phyloP scores from a whole-genome alignment of 2,797 vertebrate species.

The Heterohyrax brucei region DNA sequence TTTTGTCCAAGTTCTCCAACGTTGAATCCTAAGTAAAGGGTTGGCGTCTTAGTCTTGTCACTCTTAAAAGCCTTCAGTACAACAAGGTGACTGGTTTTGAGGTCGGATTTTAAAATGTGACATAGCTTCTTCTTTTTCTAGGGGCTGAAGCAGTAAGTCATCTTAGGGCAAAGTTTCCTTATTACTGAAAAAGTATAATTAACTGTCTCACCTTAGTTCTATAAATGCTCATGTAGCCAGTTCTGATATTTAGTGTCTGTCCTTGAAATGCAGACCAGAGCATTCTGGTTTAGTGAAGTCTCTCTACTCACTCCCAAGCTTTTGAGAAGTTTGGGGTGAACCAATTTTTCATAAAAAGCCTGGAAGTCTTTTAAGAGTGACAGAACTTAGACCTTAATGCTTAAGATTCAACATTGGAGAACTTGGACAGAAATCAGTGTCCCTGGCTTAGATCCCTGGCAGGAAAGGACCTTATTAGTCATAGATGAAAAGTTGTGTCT shows the following conservation, averaged over 20 bases:
- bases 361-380: neutral
- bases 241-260: neutral
- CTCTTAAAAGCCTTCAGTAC: neutral
- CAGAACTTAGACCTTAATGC: neutral
- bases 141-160: conserved; percentile 14
- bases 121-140: neutral
- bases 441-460: neutral
- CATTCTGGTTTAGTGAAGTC: neutral
- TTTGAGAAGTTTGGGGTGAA: neutral
- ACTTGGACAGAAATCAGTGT: neutral
- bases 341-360: neutral
- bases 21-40: neutral
- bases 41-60: neutral
- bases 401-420: neutral
- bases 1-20: neutral
- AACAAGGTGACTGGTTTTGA: neutral
- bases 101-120: conserved; percentile 23
- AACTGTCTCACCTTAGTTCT: neutral
- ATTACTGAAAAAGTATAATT: neutral
- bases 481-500: neutral
- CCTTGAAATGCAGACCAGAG: neutral
- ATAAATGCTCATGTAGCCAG: neutral
- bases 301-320: neutral
- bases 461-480: neutral
- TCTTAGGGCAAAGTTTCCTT: neutral